Percentiles rank a stretch among this genome's conserved stretches.
Evolutionary conservation across 2,888 invertebrate species (phyloP).

Genomic region (Altica lythri): DNA sequence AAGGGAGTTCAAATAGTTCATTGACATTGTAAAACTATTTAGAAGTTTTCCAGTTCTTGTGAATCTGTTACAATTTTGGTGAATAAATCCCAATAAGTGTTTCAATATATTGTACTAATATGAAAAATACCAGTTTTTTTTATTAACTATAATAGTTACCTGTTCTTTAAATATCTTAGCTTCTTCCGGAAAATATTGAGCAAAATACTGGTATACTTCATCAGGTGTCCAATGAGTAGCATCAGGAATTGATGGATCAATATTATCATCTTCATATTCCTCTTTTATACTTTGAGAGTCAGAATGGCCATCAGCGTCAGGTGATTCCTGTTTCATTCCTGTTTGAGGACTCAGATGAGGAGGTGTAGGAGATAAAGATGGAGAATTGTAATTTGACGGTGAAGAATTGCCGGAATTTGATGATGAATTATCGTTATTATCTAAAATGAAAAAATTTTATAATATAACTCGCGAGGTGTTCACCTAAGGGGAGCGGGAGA

Average conservation of each 20-base stretch:
- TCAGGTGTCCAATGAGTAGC: conserved; percentile 81
- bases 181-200: conserved; percentile 76
- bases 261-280: conserved; percentile 54
- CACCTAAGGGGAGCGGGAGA: too few species aligned
- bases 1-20: too few species aligned
- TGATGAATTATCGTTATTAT: conserved; percentile 28
- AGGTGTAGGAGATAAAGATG: conserved; percentile 47
- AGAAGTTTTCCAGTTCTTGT: too few species aligned
- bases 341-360: conserved; percentile 53
- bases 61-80: too few species aligned
- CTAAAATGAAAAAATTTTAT: conserved; percentile 16
- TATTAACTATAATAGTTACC: conserved; percentile 57
- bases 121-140: background rate
- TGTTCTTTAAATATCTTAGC: conserved; percentile 82
- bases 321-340: conserved; percentile 29
- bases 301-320: conserved; percentile 34
- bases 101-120: background rate
- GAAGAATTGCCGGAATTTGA: conserved; percentile 33
- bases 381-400: conserved; percentile 34
- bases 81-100: too few species aligned
- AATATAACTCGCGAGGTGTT: too few species aligned
- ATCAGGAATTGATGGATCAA: conserved; percentile 76
- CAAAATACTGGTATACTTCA: conserved; percentile 82
- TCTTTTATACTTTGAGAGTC: conserved; percentile 54
- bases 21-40: too few species aligned